phyloP scores from a whole-genome alignment of 2,797 vertebrate species.

The Microctenopoma stevenorrisi region DNA sequence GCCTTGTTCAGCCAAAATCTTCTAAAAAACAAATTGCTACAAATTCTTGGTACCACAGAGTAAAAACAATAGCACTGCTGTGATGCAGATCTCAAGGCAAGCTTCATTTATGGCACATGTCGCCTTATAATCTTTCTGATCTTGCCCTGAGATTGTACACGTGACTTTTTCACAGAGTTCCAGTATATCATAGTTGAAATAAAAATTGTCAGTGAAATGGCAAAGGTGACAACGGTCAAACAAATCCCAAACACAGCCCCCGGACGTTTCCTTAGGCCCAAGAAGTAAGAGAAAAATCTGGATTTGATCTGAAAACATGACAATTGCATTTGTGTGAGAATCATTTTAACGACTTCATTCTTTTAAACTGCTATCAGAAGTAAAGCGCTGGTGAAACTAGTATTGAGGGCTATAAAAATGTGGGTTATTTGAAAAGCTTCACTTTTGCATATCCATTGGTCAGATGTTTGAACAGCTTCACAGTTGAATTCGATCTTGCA shows the following conservation, averaged over 20 bases:
- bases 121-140: slow-evolving; percentile 93
- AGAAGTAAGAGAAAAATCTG: slow-evolving; percentile 91
- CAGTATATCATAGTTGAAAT: slow-evolving; percentile 92
- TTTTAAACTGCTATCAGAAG: background rate
- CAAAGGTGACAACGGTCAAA: slow-evolving; percentile 85
- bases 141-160: slow-evolving; percentile 89
- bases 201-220: slow-evolving; percentile 89
- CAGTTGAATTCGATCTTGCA: background rate
- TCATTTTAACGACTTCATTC: background rate
- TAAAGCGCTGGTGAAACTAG: slow-evolving; percentile 1
- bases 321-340: slow-evolving; percentile 61
- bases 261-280: slow-evolving; percentile 90
- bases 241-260: slow-evolving; percentile 91
- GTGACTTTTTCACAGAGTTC: slow-evolving; percentile 92
- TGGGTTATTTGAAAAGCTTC: background rate
- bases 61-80: slow-evolving; percentile 42
- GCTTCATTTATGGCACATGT: slow-evolving; percentile 75
- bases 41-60: slow-evolving; percentile 46
- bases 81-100: slow-evolving; percentile 71
- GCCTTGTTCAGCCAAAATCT: slow-evolving; percentile 55
- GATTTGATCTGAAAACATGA: slow-evolving; percentile 92
- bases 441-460: background rate
- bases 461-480: background rate
- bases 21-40: slow-evolving; percentile 25
- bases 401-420: background rate